These are phyloP conservation scores for Caenorhabditis japonica DNA, from an alignment of 2,888 invertebrate genomes.

Conservation along the genomic window DNA sequence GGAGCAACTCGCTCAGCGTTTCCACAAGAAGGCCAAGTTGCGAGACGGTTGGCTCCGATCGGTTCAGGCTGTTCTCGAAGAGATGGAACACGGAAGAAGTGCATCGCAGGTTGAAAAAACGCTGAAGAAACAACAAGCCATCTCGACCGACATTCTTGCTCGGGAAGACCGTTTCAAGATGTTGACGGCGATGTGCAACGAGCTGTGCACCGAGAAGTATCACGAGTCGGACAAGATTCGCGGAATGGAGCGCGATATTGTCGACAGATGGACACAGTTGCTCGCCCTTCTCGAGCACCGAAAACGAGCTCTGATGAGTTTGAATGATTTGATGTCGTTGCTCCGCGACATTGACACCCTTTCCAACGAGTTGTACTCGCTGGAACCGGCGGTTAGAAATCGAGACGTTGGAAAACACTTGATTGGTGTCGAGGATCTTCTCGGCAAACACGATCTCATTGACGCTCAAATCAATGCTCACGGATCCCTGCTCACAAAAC, in stretches of 20 bases:
- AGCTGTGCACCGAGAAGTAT: constrained; percentile 91
- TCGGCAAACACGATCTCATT: constrained; percentile 92
- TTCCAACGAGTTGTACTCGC: constrained; percentile 86
- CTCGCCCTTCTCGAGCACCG: constrained; percentile 87
- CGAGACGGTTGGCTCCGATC: constrained; percentile 94
- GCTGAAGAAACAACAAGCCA: constrained; percentile 97
- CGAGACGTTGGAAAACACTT: constrained; percentile 91
- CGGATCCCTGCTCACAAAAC: constrained; percentile 68
- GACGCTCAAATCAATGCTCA: constrained; percentile 82
- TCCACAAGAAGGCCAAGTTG: constrained; percentile 89
- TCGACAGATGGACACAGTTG: constrained; percentile 86
- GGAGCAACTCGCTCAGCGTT: constrained; percentile 94
- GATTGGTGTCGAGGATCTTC: constrained; percentile 91
- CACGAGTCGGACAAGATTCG: constrained; percentile 88
- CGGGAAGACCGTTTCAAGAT: constrained; percentile 93
- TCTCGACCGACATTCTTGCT: constrained; percentile 94
- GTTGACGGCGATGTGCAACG: constrained; percentile 91
- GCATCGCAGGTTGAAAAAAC: constrained; percentile 95
- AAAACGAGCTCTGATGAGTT: constrained; percentile 80
- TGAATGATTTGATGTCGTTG: constrained; percentile 89
- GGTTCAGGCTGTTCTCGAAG: constrained; percentile 83
- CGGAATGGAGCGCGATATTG: constrained; percentile 74
- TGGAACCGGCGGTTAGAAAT: constrained; percentile 80
- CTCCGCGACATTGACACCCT: constrained; percentile 92
- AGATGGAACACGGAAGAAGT: constrained; percentile 83